Evolutionary conservation across 2,113 vertebrate genomes (phyloP).

Genomic region (Hydropotes inermis): DNA sequence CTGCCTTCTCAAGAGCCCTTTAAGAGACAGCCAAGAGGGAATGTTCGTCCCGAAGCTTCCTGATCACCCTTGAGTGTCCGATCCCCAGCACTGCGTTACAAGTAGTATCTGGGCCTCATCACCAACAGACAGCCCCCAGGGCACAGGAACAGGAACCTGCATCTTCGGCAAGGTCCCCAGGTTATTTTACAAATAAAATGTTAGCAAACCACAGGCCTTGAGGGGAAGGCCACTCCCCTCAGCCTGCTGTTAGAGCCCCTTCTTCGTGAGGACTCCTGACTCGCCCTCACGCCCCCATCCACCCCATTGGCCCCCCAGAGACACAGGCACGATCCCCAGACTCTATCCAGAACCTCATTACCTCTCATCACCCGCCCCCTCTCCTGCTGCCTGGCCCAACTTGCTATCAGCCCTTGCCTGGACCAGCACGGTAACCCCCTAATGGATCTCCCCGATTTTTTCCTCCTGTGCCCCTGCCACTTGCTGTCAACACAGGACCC

Average conservation of each 20-base stretch:
- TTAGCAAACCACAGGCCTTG: not conserved
- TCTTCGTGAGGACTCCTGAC: not conserved
- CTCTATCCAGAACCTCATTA: not conserved
- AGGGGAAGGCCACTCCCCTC: not conserved
- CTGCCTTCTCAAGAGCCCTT: not conserved
- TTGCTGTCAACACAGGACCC: not conserved
- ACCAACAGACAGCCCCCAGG: not conserved
- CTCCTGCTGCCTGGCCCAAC: accelerated
- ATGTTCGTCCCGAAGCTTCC: not conserved
- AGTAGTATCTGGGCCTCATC: not conserved
- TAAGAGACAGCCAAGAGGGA: constrained; percentile 3
- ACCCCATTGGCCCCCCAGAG: accelerated
- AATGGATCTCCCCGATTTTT: not conserved
- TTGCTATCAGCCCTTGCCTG: accelerated
- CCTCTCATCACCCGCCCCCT: not conserved
- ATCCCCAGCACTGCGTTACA: too few species aligned
- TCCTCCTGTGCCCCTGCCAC: not conserved
- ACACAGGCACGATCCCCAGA: not conserved
- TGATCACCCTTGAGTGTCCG: accelerated
- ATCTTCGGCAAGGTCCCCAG: not conserved
- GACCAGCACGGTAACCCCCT: not conserved
- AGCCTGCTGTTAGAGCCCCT: not conserved
- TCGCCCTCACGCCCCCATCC: not conserved
- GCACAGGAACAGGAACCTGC: not conserved
- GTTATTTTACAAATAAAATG: not conserved